phyloP scores from a whole-genome alignment of 2,113 vertebrate genomes.

The Plecotus auritus region DNA sequence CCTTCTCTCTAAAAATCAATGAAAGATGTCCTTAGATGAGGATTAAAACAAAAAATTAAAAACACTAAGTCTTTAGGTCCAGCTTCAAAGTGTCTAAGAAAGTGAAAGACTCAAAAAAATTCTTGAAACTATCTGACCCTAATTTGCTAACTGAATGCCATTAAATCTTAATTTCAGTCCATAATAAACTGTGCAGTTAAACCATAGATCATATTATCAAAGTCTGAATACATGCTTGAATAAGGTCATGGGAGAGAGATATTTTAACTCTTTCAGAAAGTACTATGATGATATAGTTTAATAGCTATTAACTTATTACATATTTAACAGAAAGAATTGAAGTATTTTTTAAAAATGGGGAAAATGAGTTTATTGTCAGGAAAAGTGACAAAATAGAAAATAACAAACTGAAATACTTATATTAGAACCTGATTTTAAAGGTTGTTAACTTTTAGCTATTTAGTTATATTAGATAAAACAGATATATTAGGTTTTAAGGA shows the following conservation, averaged over 20 bases:
- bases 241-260: background rate
- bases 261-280: background rate
- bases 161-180: background rate
- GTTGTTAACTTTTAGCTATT: background rate
- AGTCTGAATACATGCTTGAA: background rate
- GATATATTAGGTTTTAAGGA: background rate
- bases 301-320: background rate
- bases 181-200: background rate
- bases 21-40: background rate
- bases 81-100: background rate
- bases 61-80: background rate
- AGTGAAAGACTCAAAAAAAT: background rate
- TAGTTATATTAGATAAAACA: background rate
- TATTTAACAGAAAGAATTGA: constrained; percentile 15
- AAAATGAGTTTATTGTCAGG: background rate
- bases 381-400: constrained; percentile 19
- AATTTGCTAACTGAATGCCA: background rate
- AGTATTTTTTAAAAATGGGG: background rate
- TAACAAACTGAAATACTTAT: background rate
- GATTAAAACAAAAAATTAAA: background rate
- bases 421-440: background rate
- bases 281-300: background rate
- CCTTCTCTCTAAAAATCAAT: background rate
- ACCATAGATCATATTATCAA: background rate
- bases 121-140: background rate